A percentile compares a stretch with the other conserved stretches of the same genome.
These are phyloP conservation scores for Metopia argyrocephala DNA, from an alignment of 2,888 invertebrate species.

Conservation along the genomic window DNA sequence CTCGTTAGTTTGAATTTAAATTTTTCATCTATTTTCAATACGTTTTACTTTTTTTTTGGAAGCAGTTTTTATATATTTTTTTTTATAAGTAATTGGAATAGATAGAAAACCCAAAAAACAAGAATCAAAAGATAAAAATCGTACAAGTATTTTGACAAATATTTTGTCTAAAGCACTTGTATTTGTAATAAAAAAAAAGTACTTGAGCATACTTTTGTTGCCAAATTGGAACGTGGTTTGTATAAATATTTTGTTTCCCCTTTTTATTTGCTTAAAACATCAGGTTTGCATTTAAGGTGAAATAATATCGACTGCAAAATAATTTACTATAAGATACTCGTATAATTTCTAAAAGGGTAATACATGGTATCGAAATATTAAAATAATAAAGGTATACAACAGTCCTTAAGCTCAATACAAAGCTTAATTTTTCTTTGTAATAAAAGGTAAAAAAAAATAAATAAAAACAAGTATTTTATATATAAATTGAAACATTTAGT, in stretches of 20 bases:
- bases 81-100: conserved; percentile 54
- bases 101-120: background rate
- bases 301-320: background rate
- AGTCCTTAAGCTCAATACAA: too few relatives aligned
- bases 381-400: too few relatives aligned
- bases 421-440: too few relatives aligned
- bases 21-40: background rate
- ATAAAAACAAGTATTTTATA: too few relatives aligned
- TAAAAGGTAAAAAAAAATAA: too few relatives aligned
- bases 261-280: background rate
- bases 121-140: background rate
- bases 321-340: too few relatives aligned
- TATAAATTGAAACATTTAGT: too few relatives aligned
- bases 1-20: conserved; percentile 38
- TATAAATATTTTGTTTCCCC: conserved; percentile 29
- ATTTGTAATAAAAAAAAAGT: background rate
- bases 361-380: too few relatives aligned
- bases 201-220: background rate
- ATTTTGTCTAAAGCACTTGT: background rate
- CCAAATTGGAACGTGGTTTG: conserved; percentile 40
- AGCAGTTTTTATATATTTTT: conserved; percentile 38
- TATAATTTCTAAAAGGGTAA: too few relatives aligned
- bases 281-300: background rate
- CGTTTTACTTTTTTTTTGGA: background rate
- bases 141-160: conserved; percentile 41